Evolutionary conservation across 2,888 invertebrate species (phyloP).

Genomic region (Selenia dentaria): DNA sequence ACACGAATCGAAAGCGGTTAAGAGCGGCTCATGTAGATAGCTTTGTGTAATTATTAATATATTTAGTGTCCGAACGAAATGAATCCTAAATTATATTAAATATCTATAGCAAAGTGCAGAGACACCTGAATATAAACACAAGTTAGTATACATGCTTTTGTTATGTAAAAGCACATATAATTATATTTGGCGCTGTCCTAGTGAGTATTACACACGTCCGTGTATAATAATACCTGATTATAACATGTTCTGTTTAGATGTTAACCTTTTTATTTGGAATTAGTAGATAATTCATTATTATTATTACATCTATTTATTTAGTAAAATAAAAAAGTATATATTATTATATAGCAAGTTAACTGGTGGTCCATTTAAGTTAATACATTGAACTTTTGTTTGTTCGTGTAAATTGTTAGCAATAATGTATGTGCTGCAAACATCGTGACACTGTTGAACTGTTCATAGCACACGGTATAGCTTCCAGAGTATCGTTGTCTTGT

Average conservation of each 20-base stretch:
- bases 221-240: constrained; percentile 61
- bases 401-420: constrained; percentile 26
- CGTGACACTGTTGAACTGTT: constrained; percentile 26
- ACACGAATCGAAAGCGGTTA: constrained; percentile 53
- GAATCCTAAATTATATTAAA: constrained; percentile 46
- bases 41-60: constrained; percentile 82
- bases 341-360: constrained; percentile 33
- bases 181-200: constrained; percentile 66
- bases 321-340: constrained; percentile 33
- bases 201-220: constrained; percentile 48
- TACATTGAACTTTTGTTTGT: constrained; percentile 25
- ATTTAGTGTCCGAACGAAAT: constrained; percentile 77
- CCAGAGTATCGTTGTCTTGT: constrained; percentile 51
- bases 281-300: constrained; percentile 73
- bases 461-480: constrained; percentile 64
- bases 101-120: constrained; percentile 56
- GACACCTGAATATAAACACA: constrained; percentile 50
- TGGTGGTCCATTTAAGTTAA: constrained; percentile 35
- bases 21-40: constrained; percentile 83
- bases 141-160: constrained; percentile 55
- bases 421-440: constrained; percentile 23
- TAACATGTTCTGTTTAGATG: constrained; percentile 46
- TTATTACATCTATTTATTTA: constrained; percentile 82
- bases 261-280: constrained; percentile 52
- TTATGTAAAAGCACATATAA: constrained; percentile 58